These are phyloP conservation scores for Magallana ariakensis DNA, from an alignment of 1,140 invertebrate genomes.

Conservation along the genomic window DNA sequence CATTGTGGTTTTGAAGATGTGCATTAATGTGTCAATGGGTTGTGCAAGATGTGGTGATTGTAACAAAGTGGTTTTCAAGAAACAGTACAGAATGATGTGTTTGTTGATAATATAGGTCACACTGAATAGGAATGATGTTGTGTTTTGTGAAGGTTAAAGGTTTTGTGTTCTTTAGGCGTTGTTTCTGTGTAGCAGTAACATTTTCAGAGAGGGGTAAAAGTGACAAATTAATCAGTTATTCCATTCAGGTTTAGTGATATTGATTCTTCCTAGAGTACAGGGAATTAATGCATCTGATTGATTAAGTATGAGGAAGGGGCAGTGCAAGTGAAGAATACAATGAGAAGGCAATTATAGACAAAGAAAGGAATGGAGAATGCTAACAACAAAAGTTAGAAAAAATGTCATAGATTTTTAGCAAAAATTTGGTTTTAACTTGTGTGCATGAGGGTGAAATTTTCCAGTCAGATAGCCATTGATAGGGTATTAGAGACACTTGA, in stretches of 20 bases:
- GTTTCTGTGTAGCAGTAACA: too few relatives aligned
- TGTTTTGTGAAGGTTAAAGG: too few relatives aligned
- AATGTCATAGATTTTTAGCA: not conserved
- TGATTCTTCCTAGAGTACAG: not conserved
- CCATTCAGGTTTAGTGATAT: constrained; percentile 24
- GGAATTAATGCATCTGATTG: not conserved
- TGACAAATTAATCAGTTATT: constrained; percentile 29
- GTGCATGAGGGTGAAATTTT: not conserved
- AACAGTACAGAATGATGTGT: too few relatives aligned
- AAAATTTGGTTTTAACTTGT: not conserved
- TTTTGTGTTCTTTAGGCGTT: too few relatives aligned
- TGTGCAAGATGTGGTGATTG: too few relatives aligned
- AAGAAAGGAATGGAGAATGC: not conserved
- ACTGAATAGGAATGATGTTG: too few relatives aligned
- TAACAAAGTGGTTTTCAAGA: too few relatives aligned
- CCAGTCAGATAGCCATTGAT: not conserved
- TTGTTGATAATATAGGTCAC: too few relatives aligned
- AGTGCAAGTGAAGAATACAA: not conserved
- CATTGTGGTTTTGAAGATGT: too few relatives aligned
- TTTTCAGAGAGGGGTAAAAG: not conserved
- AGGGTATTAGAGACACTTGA: not conserved
- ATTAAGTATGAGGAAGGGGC: not conserved
- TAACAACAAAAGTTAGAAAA: not conserved
- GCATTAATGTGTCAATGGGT: too few relatives aligned
- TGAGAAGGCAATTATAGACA: too few relatives aligned